Evolutionary conservation across 2,888 invertebrate genomes (phyloP).

Genomic region (Leucophora obtusa): DNA sequence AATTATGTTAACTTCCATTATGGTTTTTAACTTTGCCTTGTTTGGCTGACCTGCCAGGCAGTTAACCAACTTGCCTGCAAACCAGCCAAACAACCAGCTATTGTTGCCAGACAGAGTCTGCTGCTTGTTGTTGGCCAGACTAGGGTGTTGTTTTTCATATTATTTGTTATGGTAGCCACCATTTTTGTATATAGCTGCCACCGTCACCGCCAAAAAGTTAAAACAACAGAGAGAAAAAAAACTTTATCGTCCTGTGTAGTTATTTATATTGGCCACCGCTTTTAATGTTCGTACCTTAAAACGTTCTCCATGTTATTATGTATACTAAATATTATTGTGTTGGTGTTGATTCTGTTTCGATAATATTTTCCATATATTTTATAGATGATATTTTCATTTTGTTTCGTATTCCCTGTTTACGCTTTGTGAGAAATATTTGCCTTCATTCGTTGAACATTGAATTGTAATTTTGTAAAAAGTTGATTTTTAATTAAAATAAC

Average conservation of each 20-base stretch:
- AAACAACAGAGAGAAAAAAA: constrained; percentile 26
- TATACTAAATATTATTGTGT: not conserved
- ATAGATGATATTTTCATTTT: constrained; percentile 25
- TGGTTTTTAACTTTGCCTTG: constrained; percentile 59
- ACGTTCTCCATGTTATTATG: not conserved
- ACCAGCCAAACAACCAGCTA: constrained; percentile 33
- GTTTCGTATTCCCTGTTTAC: not conserved
- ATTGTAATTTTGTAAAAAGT: constrained; percentile 51
- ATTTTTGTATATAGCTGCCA: constrained; percentile 56
- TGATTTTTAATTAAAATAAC: constrained; percentile 64
- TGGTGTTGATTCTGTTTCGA: constrained; percentile 4
- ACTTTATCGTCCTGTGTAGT: constrained; percentile 42
- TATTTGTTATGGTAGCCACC: constrained; percentile 66
- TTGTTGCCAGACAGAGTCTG: constrained; percentile 27
- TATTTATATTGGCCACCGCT: constrained; percentile 45
- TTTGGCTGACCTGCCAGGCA: constrained; percentile 58
- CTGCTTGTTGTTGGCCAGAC: constrained; percentile 51
- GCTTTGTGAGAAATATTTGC: not conserved
- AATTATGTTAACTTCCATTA: constrained; percentile 61
- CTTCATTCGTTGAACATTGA: constrained; percentile 31
- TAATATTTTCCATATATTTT: constrained; percentile 34
- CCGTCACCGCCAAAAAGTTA: constrained; percentile 25
- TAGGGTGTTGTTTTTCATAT: constrained; percentile 62
- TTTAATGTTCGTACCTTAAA: constrained; percentile 12
- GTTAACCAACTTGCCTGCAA: constrained; percentile 8